Conservation (phyloP, 2,888 invertebrate species). For the Cremastinae sp. region DNA sequence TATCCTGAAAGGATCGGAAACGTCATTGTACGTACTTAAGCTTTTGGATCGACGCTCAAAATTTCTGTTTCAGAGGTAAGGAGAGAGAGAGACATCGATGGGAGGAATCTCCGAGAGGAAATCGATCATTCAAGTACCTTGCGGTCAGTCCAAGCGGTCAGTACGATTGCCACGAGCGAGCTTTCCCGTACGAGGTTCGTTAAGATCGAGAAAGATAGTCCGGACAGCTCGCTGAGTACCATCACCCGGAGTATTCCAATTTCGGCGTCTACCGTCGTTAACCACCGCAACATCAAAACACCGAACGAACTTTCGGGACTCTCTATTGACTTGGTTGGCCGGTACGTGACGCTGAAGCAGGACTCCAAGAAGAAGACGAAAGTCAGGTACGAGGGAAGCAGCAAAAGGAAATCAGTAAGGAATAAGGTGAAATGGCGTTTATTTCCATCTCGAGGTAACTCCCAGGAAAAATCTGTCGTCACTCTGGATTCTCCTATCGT, state of each 20-base stretch:
- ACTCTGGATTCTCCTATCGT: slow-evolving; percentile 29
- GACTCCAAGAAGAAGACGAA: slow-evolving; percentile 23
- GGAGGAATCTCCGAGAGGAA: slow-evolving; percentile 19
- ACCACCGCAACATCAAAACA: slow-evolving; percentile 26
- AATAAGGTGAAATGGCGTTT: slow-evolving; percentile 12
- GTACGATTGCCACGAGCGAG: slow-evolving; percentile 11
- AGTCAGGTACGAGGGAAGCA: neutral
- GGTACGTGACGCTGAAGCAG: neutral
- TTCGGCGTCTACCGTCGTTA: neutral
- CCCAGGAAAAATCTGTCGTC: slow-evolving; percentile 32
- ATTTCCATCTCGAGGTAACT: slow-evolving; percentile 13
- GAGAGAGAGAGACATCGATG: neutral
- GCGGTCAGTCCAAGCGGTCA: slow-evolving; percentile 38
- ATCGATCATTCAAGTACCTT: slow-evolving; percentile 35
- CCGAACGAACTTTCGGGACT: slow-evolving; percentile 28
- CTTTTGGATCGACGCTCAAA: neutral
- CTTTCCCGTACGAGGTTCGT: slow-evolving; percentile 38
- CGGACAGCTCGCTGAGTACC: slow-evolving; percentile 16
- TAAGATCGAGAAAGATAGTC: slow-evolving; percentile 46
- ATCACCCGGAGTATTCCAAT: slow-evolving; percentile 32
- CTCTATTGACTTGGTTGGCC: neutral
- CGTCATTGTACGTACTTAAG: neutral
- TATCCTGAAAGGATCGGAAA: neutral
- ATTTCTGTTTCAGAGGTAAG: neutral
- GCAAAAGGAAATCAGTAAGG: slow-evolving; percentile 2